A percentile compares a stretch with the other conserved stretches of the same genome.
These are phyloP conservation scores for Chelmon rostratus DNA, from an alignment of 2,797 vertebrate species.

Conservation along the genomic window DNA sequence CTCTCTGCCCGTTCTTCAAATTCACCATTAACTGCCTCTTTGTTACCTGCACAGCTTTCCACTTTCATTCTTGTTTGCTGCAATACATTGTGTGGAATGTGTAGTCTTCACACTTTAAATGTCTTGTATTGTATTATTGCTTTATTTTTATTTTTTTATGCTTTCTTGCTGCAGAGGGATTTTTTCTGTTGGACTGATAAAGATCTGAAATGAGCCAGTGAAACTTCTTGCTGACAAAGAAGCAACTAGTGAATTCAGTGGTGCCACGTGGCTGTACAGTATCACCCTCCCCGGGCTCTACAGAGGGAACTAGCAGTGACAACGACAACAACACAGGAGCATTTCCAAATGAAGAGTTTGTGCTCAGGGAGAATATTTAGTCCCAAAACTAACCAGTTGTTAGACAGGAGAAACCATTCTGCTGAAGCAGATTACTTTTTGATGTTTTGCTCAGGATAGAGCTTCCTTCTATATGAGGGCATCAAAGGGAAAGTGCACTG, in stretches of 20 bases:
- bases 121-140: neutral
- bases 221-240: neutral
- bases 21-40: too few relatives aligned
- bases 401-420: neutral
- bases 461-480: neutral
- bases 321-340: neutral
- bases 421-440: neutral
- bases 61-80: neutral
- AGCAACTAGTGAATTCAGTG: neutral
- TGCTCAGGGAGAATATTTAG: neutral
- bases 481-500: constrained; percentile 17
- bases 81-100: neutral
- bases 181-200: neutral
- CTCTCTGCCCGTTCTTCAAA: too few relatives aligned
- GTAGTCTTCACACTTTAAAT: neutral
- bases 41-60: too few relatives aligned
- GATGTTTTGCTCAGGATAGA: neutral
- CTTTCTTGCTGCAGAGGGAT: neutral
- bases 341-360: constrained; percentile 2
- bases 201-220: neutral
- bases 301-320: neutral
- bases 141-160: neutral
- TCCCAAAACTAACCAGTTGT: neutral
- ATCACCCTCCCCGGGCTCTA: neutral
- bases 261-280: neutral